Conservation (phyloP, 2,113 vertebrate species). For the Onychorhynchus coronatus region DNA sequence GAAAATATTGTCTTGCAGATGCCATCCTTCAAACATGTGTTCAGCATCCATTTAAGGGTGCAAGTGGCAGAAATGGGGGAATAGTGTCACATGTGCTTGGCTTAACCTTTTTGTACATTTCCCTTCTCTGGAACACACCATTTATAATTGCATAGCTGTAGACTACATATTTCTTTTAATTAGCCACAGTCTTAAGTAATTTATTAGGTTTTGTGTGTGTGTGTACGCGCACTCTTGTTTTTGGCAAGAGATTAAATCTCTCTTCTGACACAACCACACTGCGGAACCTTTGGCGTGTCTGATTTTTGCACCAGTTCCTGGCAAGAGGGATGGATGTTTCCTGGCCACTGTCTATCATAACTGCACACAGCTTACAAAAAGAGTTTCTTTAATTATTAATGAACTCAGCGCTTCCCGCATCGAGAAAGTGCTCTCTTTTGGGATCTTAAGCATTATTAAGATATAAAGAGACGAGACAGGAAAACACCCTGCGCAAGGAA, state of each 20-base stretch:
- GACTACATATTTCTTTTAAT: not conserved
- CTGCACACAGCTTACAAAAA: not conserved
- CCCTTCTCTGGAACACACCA: not conserved
- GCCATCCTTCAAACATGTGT: not conserved
- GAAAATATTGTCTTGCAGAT: not conserved
- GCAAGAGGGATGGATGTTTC: not conserved
- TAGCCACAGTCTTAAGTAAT: not conserved
- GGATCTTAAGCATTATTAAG: not conserved
- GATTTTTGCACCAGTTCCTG: not conserved
- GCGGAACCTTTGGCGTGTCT: not conserved
- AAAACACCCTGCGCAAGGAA: not conserved
- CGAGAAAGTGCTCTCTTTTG: not conserved
- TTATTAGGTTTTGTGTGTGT: not conserved
- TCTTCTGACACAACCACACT: not conserved
- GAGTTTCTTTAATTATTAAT: not conserved
- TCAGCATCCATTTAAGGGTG: not conserved
- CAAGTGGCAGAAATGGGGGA: not conserved
- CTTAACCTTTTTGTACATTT: not conserved
- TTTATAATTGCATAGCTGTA: not conserved
- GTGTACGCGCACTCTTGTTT: not conserved
- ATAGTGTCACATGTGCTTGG: not conserved
- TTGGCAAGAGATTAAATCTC: not conserved
- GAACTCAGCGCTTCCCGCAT: not conserved
- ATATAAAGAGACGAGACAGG: not conserved
- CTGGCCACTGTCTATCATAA: not conserved